Evolutionary conservation across 2,888 invertebrate genomes (phyloP).

Genomic region (Dasysyrphus albostriatus): DNA sequence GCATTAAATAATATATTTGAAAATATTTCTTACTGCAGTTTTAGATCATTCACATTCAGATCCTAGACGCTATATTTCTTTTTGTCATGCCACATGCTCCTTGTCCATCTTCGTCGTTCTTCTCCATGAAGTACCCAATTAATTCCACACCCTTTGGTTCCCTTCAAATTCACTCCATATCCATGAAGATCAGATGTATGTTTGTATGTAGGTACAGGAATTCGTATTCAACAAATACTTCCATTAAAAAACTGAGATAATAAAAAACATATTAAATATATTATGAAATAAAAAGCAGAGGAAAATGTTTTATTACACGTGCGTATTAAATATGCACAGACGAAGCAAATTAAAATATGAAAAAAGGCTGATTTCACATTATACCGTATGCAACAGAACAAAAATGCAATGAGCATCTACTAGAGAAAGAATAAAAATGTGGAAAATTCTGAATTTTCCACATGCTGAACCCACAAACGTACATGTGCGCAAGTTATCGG

Average conservation of each 20-base stretch:
- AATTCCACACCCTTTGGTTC: conserved; percentile 26
- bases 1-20: conserved; percentile 43
- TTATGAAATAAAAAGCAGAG: neutral
- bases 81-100: neutral
- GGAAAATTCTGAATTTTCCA: conserved; percentile 56
- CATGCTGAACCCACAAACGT: conserved; percentile 33
- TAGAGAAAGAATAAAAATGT: conserved; percentile 34
- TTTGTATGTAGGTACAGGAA: no score
- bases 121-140: conserved; percentile 4
- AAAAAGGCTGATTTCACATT: conserved; percentile 51
- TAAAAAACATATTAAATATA: neutral
- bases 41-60: conserved; percentile 45
- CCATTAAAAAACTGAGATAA: neutral
- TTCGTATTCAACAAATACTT: conserved; percentile 16
- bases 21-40: conserved; percentile 24
- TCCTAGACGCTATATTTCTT: conserved; percentile 35
- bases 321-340: conserved; percentile 60
- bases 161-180: conserved; percentile 8
- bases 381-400: neutral
- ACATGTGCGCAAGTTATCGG: neutral
- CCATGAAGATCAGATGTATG: conserved; percentile 15
- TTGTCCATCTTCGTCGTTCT: neutral
- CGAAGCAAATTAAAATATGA: conserved; percentile 61
- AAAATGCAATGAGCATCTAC: conserved; percentile 10
- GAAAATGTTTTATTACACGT: conserved; percentile 34